These are phyloP conservation scores for Idaea straminata DNA, from an alignment of 2,888 invertebrate genomes.

Conservation along the genomic window DNA sequence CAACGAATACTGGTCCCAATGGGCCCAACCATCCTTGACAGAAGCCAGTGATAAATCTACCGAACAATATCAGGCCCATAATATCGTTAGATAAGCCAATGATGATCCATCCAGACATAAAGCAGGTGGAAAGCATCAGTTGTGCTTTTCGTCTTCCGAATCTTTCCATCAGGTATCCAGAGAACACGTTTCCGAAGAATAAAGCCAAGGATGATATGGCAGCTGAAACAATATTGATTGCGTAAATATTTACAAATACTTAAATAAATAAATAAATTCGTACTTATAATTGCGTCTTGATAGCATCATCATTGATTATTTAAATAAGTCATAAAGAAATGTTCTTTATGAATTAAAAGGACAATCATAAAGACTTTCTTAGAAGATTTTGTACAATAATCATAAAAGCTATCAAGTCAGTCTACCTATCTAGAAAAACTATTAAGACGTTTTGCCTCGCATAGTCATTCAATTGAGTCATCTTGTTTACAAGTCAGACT, in stretches of 20 bases:
- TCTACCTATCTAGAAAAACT: no score
- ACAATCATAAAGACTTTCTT: no score
- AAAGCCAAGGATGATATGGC: conserved; percentile 82
- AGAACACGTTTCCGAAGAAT: conserved; percentile 80
- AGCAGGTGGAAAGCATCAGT: conserved; percentile 74
- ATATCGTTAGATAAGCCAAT: conserved; percentile 76
- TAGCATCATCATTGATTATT: no score
- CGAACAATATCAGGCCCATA: conserved; percentile 65
- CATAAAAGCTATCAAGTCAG: no score
- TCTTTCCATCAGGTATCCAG: conserved; percentile 81
- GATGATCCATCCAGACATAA: conserved; percentile 79
- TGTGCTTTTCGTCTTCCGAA: conserved; percentile 80
- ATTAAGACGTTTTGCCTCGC: no score
- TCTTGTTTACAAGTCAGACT: no score
- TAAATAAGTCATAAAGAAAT: no score
- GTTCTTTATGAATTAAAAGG: no score
- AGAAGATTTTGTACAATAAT: no score
- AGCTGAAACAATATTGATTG: conserved; percentile 62
- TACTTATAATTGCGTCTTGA: no score
- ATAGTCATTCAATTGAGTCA: no score
- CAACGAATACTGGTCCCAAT: conserved; percentile 79
- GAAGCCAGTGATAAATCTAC: conserved; percentile 79
- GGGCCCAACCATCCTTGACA: conserved; percentile 81
- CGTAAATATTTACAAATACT: conserved; percentile 1
- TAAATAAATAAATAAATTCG: no score